Evolutionary conservation across 1,140 invertebrate species (phyloP), one percentile per base, ranked within the genome.

Genomic region (Augochlora pura): DNA sequence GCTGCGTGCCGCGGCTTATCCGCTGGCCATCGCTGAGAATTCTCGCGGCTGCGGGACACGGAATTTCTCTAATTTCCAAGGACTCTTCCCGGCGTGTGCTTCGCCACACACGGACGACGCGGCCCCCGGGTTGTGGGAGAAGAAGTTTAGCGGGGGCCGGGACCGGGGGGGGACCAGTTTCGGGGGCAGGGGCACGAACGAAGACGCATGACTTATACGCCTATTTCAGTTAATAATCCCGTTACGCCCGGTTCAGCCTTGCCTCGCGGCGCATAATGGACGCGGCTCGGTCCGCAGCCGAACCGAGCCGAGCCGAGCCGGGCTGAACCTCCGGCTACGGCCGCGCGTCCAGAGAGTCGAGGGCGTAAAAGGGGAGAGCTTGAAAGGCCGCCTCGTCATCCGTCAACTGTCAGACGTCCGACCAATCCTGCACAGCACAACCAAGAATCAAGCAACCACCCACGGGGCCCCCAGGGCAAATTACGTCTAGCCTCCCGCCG

Each of bases 341-440:
- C 74, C 68, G 77, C 18, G 68, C 75, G 59, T 4, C 49, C 49
- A 52, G 82, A 52, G 82, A 66, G 85, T 86, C 76, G 83, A 73
- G 86, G 88, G 88, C 86, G 88, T 85, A 87, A 82, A 84, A 73
- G 84, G 79, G 76, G 76, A 84, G 84, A 76, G 85, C 85, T 38
- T 89, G 84, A 88, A 83, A 90, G 91, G 91, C 91, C 89, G 91
- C 86, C 91, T 93, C 88, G 89, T 93, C 90, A 93, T 93, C 88
- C 91, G 91, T 93, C 92, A 92, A 92, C 86, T 92, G 92, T 93
- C 92, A 91, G 89, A 89, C 89, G 80, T 86, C 86, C 82, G 85
- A 87, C 92, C 92, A 93, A 93, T 93, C 92, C 91, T 88, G 86
- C 83, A 87, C 87, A 65, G 69, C 77, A 85, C 81, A 89, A 90